A percentile compares a stretch with the other conserved stretches of the same genome.
These are phyloP conservation scores for Conger conger DNA, from an alignment of 2,113 vertebrate species.

Conservation along the genomic window DNA sequence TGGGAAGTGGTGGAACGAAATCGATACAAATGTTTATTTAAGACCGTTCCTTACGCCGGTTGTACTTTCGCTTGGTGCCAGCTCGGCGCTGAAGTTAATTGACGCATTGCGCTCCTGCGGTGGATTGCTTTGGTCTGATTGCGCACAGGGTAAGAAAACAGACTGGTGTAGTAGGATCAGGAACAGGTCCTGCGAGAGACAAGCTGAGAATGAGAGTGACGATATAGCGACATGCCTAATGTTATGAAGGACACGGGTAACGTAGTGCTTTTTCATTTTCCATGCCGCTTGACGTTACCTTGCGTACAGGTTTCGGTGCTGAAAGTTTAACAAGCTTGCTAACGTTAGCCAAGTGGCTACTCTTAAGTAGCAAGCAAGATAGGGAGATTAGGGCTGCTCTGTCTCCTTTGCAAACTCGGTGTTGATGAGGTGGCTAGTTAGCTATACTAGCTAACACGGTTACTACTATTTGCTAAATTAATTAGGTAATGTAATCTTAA, in stretches of 20 bases:
- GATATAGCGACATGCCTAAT: constrained; percentile 24
- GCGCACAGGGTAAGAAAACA: neutral
- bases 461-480: neutral
- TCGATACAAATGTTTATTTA: neutral
- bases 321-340: neutral
- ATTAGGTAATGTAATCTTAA: neutral
- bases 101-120: neutral
- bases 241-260: constrained; percentile 18
- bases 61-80: no score
- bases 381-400: neutral
- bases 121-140: constrained; percentile 27
- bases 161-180: neutral
- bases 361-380: neutral
- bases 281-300: neutral
- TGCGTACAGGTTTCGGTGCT: neutral
- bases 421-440: neutral
- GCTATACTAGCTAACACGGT: neutral
- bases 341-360: neutral
- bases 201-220: constrained; percentile 3
- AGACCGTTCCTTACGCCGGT: neutral
- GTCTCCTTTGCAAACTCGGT: neutral
- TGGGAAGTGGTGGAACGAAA: neutral
- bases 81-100: neutral
- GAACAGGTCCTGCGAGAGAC: neutral
- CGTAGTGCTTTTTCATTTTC: neutral